Evolutionary conservation across 1,140 invertebrate species (phyloP).

Genomic region (Branchinecta lindahli): DNA sequence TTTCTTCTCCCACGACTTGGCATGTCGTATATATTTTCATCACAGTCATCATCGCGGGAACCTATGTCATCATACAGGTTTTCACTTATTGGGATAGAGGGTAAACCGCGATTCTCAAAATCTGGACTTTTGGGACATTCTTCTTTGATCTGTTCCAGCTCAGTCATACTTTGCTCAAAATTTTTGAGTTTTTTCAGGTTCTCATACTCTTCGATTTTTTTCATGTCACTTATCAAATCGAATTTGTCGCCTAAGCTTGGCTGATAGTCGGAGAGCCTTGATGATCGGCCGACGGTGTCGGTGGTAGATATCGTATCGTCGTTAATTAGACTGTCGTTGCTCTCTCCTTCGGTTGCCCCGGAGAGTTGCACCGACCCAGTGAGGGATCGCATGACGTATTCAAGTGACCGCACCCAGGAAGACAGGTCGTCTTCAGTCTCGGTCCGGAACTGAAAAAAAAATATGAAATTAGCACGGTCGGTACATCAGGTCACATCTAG

Average conservation of each 20-base stretch:
- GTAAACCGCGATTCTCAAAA: not conserved
- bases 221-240: not conserved
- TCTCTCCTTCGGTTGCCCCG: not conserved
- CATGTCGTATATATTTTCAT: not conserved
- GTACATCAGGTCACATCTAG: no score
- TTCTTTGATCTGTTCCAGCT: not conserved
- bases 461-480: not conserved
- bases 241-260: not conserved
- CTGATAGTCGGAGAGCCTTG: no score
- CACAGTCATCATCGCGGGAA: not conserved
- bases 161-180: not conserved
- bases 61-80: conserved; percentile 1
- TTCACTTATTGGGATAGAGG: not conserved
- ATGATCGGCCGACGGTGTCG: not conserved
- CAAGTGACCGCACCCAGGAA: not conserved
- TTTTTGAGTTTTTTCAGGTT: not conserved
- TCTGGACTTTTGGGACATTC: not conserved
- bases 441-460: not conserved
- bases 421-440: not conserved
- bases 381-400: not conserved
- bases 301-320: not conserved
- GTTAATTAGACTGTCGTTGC: not conserved
- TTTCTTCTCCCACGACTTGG: not conserved
- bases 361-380: not conserved
- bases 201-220: not conserved